Conservation (phyloP, 2,888 invertebrate genomes). For the Athalia cordata region DNA sequence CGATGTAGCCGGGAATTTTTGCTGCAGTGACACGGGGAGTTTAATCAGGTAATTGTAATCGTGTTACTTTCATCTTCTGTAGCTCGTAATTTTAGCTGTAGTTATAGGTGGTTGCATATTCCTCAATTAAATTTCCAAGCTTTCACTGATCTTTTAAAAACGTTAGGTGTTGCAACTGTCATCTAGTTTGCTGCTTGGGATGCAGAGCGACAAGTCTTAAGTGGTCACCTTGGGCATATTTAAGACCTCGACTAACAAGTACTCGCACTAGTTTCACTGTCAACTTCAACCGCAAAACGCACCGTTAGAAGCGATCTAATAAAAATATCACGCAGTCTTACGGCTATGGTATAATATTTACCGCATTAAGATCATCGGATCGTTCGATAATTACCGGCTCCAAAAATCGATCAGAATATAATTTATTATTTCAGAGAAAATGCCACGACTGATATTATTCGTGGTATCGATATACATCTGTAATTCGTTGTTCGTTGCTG, state of each 20-base stretch:
- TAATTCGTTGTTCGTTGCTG: not conserved
- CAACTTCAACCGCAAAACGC: conserved; percentile 14
- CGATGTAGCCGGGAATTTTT: too few relatives aligned
- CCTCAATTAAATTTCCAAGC: conserved; percentile 58
- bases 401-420: not conserved
- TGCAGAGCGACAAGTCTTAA: conserved; percentile 54
- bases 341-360: too few relatives aligned
- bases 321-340: not conserved
- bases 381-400: conserved; percentile 27
- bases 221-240: conserved; percentile 51
- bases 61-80: conserved; percentile 35
- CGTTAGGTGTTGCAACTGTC: conserved; percentile 25
- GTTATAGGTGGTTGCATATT: conserved; percentile 39
- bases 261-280: conserved; percentile 39
- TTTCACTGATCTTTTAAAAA: conserved; percentile 52
- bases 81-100: not conserved
- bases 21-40: conserved; percentile 7
- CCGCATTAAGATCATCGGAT: not conserved
- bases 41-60: conserved; percentile 38
- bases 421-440: not conserved
- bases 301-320: not conserved
- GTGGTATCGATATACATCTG: conserved; percentile 13
- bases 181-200: conserved; percentile 48
- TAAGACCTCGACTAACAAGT: conserved; percentile 44
- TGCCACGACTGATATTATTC: not conserved